Base-by-base conservation (phyloP, 2,888 invertebrate species). In the Ceriagrion tenellum region DNA sequence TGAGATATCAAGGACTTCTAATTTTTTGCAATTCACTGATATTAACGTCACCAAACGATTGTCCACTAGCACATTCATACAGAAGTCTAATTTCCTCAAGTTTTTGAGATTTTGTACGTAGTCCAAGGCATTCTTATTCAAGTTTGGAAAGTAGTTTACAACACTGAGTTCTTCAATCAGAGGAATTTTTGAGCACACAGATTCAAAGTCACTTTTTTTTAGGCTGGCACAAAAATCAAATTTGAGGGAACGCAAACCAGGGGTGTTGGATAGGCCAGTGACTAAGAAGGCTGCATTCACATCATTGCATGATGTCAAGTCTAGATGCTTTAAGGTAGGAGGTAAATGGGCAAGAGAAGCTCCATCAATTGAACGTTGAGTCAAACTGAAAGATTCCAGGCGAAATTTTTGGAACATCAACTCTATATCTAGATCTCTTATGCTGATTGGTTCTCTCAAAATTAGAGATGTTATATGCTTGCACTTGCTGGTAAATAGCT, bases 361-460 rank as follows among this genome's bases (percentile, higher is more conserved):
- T 23, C 93, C 93, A n/a, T 93, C 93, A n/a, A 93, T 93, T 47
- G 63, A 55, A n/a, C 93, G 93, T 55, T 93, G 93, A 63, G 63
- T 93, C n/a, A 93, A 56, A 13, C 47, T 4, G 56, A 93, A 93
- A 47, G 69, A 47, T 69, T 93, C 93, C 47, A 93, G 23, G 0
- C n/a, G 63, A 40, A 93, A 69, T 69, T n/a, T 93, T 26, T 93
- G 47, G 40, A 93, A 93, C 69, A 93, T 47, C n/a, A 69, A n/a
- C 26, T 4, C 47, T n/a, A 93, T 93, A 47, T 93, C 93, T 93
- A 47, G 40, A 55, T 93, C 93, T 69, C 93, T 93, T 47, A 93
- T 93, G n/a, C 93, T 93, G 93, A 93, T 93, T 47, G 93, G 93
- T 12, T 93, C 93, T 47, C 93, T 69, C 26, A 93, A 59, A 18